Conservation (phyloP, 2,888 invertebrate genomes). For the Ganaspis brasiliensis region DNA sequence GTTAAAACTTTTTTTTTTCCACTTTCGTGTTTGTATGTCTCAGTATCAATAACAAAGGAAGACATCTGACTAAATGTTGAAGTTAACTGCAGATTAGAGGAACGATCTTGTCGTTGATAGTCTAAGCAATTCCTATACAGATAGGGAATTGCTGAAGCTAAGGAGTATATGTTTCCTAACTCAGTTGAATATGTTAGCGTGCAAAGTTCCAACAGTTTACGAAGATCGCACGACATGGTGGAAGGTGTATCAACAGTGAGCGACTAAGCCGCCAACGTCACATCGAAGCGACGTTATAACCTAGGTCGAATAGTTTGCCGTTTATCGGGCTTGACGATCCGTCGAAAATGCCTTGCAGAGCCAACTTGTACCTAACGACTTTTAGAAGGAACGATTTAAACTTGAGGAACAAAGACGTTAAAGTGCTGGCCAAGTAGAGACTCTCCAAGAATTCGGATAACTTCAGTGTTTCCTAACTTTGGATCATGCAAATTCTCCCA, state of each 20-base stretch:
- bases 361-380: slow-evolving; percentile 34
- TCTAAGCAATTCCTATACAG: slow-evolving; percentile 20
- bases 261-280: slow-evolving; percentile 25
- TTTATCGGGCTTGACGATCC: slow-evolving; percentile 32
- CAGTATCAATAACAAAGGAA: background rate
- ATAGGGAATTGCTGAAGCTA: slow-evolving; percentile 6
- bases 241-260: slow-evolving; percentile 26
- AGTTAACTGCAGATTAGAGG: slow-evolving; percentile 19
- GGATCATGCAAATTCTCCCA: slow-evolving; percentile 19
- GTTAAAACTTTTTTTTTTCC: no score
- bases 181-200: slow-evolving; percentile 34
- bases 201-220: slow-evolving; percentile 32
- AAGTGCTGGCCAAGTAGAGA: slow-evolving; percentile 7
- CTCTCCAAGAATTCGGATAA: slow-evolving; percentile 20
- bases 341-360: slow-evolving; percentile 10
- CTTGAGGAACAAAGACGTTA: slow-evolving; percentile 28
- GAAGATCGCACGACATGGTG: slow-evolving; percentile 8
- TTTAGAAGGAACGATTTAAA: slow-evolving; percentile 33
- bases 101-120: slow-evolving; percentile 10
- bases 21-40: no score
- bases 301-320: slow-evolving; percentile 33
- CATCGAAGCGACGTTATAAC: slow-evolving; percentile 37
- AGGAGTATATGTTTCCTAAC: slow-evolving; percentile 26
- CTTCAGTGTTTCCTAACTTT: slow-evolving; percentile 1
- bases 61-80: slow-evolving; percentile 20